phyloP scores from a whole-genome alignment of 2,113 vertebrate genomes.

The Oncorhynchus tshawytscha region DNA sequence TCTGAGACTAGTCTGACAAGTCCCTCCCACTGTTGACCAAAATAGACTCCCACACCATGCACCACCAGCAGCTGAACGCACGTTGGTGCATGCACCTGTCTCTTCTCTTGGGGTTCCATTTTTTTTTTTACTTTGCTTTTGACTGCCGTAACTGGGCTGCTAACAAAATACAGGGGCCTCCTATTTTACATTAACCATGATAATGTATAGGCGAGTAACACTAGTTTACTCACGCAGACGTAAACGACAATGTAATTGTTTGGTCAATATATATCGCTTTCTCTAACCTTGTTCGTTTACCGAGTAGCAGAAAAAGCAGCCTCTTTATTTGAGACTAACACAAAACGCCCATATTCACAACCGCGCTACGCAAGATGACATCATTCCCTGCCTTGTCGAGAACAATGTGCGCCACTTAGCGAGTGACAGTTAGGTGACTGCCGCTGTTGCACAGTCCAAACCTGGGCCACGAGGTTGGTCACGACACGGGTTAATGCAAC shows the following conservation, averaged over 20 bases:
- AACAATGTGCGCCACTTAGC: neutral
- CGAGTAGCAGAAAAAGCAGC: too few relatives aligned
- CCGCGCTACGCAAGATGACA: neutral
- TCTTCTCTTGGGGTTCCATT: slow-evolving; percentile 47
- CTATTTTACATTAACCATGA: neutral
- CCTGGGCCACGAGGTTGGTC: neutral
- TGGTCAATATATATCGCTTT: too few relatives aligned
- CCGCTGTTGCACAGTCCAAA: too few relatives aligned
- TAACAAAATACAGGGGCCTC: neutral
- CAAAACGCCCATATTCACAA: neutral
- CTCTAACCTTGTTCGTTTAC: too few relatives aligned
- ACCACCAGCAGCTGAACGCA: slow-evolving; percentile 63
- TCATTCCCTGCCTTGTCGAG: neutral
- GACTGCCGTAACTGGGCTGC: neutral
- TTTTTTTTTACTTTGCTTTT: slow-evolving; percentile 11
- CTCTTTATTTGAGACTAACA: neutral
- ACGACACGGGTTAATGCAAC: neutral
- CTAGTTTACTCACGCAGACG: too few relatives aligned
- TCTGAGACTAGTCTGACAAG: slow-evolving; percentile 34
- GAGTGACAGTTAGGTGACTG: neutral
- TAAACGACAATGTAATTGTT: too few relatives aligned
- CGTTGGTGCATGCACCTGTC: slow-evolving; percentile 63
- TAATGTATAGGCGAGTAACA: neutral
- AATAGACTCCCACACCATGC: slow-evolving; percentile 61
- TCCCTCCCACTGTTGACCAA: slow-evolving; percentile 62